phyloP scores from a whole-genome alignment of 2,797 vertebrate genomes.

The Natrix natrix region DNA sequence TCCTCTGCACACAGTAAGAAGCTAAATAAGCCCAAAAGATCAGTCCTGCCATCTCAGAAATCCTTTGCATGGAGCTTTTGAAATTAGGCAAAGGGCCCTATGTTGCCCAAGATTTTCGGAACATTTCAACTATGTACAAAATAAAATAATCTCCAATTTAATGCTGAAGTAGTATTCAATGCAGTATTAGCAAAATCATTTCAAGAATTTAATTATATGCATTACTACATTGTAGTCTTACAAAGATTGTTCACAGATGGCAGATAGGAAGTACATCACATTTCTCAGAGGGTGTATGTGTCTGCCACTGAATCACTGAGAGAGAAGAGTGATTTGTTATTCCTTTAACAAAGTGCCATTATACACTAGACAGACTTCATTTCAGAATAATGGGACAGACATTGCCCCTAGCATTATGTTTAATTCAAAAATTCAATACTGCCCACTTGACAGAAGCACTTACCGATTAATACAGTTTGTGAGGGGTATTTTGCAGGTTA shows the following conservation, averaged over 20 bases:
- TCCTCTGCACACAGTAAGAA: background rate
- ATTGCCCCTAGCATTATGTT: conserved; percentile 46
- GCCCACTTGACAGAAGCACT: conserved; percentile 33
- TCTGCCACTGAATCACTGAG: conserved; percentile 38
- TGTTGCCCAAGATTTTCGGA: conserved; percentile 32
- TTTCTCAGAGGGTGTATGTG: conserved; percentile 41
- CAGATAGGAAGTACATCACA: conserved; percentile 31
- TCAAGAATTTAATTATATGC: conserved; percentile 46
- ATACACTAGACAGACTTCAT: conserved; percentile 39
- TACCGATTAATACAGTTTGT: background rate
- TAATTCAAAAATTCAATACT: conserved; percentile 38
- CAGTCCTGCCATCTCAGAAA: background rate
- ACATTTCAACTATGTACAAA: conserved; percentile 48
- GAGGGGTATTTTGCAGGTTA: background rate
- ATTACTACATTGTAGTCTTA: conserved; percentile 43
- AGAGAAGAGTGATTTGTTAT: conserved; percentile 42
- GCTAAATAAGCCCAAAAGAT: background rate
- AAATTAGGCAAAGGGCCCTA: background rate
- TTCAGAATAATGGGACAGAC: conserved; percentile 49
- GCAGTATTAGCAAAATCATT: conserved; percentile 48
- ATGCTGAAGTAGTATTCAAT: conserved; percentile 42
- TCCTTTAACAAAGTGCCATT: conserved; percentile 44
- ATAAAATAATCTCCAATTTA: conserved; percentile 47
- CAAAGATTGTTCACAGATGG: conserved; percentile 46
- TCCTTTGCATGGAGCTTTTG: background rate